Base-by-base conservation (phyloP, 1,140 invertebrate species). In the Orius insidiosus region DNA sequence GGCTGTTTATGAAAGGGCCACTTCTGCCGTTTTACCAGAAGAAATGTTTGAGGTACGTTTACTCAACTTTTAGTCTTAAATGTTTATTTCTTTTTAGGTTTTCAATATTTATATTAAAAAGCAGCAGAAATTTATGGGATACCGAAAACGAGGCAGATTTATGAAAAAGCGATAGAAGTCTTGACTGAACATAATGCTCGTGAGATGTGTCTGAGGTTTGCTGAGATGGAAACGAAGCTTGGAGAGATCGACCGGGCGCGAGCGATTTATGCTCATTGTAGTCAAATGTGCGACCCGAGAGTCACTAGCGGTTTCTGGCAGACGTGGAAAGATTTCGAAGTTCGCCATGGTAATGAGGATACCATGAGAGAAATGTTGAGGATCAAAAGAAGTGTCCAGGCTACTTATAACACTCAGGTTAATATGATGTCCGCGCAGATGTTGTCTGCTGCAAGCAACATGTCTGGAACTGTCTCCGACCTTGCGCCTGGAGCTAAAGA, bases 271-370 rank as follows among this genome's bases (percentile, higher is more conserved):
- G 82, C 84, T 0, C 93, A 99, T 64, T 97, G 92, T 59, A 93
- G 90, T 55, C 94, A 99, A 72, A 95, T 98, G 56, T 98, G 93
- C 68, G 96, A 99, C 74, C 96, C 96, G 5, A 75, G 94, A 55
- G 78, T 82, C 62, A 89, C 93, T 6, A 72, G 75, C 4, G 78
- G 85, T 31, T 98, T 98, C 60, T 99, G 96, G 96, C 81, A 92
- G 60, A 85, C 85, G 5, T 99, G 96, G 96, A 97, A 96, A 67
- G 90, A 98, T 56, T 99, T 99, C 71, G 96, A 99, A 72, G 86
- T 96, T 32, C 77, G 85, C 39, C 94, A 98, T 68, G 96, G 96
- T n/a, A 99, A 98, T 68, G 94, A 98, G 65, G 96, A 99, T 57
- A 99, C 95, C 0, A 92, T 99, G 75, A 70, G 93, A 41, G 96